phyloP scores from a whole-genome alignment of 2,113 vertebrate genomes.

The Etheostoma cragini region DNA sequence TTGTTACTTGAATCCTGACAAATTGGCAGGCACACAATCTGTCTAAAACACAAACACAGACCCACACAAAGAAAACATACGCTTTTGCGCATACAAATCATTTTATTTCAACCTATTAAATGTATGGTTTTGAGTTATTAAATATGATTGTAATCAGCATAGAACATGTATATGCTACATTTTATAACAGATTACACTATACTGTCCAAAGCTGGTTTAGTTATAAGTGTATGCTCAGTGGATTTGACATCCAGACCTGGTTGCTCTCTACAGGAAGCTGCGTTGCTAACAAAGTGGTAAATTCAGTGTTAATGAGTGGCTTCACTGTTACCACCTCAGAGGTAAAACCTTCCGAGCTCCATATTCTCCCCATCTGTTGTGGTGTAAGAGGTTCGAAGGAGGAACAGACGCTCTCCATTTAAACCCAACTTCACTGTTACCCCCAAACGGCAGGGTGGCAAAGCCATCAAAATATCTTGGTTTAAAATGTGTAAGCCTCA shows the following conservation, averaged over 20 bases:
- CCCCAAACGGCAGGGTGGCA: constrained; percentile 90
- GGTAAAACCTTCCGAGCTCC: constrained; percentile 95
- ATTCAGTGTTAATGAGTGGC: constrained; percentile 99
- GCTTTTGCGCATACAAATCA: constrained; percentile 3
- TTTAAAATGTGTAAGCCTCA: constrained; percentile 85
- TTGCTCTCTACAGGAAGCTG: constrained; percentile 96
- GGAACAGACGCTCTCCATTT: constrained; percentile 96
- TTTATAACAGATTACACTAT: constrained; percentile 16
- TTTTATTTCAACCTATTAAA: constrained; percentile 5
- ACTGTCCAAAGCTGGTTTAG: constrained; percentile 74
- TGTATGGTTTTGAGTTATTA: background rate
- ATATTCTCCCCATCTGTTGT: constrained; percentile 96
- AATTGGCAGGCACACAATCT: constrained; percentile 85
- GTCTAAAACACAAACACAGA: constrained; percentile 74
- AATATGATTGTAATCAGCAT: background rate
- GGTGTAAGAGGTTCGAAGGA: constrained; percentile 92
- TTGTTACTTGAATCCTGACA: constrained; percentile 86
- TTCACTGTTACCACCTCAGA: constrained; percentile 98
- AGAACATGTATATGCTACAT: constrained; percentile 24
- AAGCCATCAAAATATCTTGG: constrained; percentile 86
- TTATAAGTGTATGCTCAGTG: constrained; percentile 85
- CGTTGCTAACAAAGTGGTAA: constrained; percentile 99
- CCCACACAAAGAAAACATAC: constrained; percentile 60
- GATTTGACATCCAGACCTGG: constrained; percentile 89
- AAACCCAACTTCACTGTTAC: constrained; percentile 87